Base-by-base conservation (phyloP, 2,797 vertebrate species). In the Lepidocolaptes lacrymiger region DNA sequence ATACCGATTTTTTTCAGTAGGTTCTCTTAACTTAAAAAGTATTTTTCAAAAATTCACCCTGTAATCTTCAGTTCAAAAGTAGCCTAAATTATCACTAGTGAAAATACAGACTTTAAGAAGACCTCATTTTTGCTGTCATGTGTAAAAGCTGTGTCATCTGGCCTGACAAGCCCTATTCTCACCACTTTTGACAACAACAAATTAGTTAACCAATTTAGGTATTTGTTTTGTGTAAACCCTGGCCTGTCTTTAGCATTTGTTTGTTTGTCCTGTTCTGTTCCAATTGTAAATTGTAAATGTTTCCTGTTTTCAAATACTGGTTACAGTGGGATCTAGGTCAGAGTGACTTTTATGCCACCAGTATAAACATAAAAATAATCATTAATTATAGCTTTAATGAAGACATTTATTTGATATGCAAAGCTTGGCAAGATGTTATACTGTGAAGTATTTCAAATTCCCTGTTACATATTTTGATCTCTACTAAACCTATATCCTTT, bases 361-460 rank as follows among this genome's bases (percentile, higher is more conserved):
- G 17, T 51, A 72, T 49, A 34, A 89, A 85, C 27, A 80, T 18
- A 56, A 83, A 63, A 94, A 74, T 68, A 85, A 56, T 66, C 12
- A 41, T 84, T 93, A 88, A 78, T 88, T 91, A 82, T 44, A 73
- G 44, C 17, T 73, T 91, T 92, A 88, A 86, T 85, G 51, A 92
- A 91, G 34, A 59, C 19, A 58, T 84, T 62, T 83, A 58, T 83
- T 85, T 93, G 34, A 79, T 87, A 85, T 77, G 52, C 55, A 87
- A 76, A 89, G 4, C n/a, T 83, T 74, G 54, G 56, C 72, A 92
- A 66, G 66, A 85, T 56, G 36, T 14, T 77, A 68, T 37, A 43
- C 21, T 83, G 62, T 91, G 58, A 94, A 85, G n/a, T 77, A 94
- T 81, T 95, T 96, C 95, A 75, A 88, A 59, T 91, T 84, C 62